Evolutionary conservation across 1,140 invertebrate genomes (phyloP).

Genomic region (Musca domestica): DNA sequence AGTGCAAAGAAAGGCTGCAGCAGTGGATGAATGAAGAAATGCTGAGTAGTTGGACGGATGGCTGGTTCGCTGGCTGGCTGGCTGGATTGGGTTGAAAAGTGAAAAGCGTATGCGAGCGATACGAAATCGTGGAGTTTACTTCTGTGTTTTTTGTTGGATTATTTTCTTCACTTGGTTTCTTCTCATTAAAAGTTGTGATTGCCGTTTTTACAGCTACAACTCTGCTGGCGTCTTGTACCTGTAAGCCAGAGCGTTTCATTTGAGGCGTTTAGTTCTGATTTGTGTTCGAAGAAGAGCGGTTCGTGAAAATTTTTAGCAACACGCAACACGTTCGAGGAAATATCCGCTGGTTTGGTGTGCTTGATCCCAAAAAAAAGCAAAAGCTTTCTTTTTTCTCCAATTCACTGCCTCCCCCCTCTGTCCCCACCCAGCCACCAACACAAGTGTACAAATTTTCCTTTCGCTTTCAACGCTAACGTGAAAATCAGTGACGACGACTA

Average conservation of each 20-base stretch:
- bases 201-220: not conserved
- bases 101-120: constrained; percentile 7
- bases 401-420: not conserved
- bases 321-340: not conserved
- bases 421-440: not conserved
- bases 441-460: constrained; percentile 1
- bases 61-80: not conserved
- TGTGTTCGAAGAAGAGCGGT: constrained; percentile 6
- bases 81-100: constrained; percentile 8
- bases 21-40: not conserved
- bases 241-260: not conserved
- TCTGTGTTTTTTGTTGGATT: not conserved
- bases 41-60: not conserved
- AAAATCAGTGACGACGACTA: not conserved
- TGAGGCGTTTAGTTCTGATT: constrained; percentile 16
- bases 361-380: not conserved
- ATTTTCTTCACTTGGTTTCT: constrained; percentile 16
- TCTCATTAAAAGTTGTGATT: constrained; percentile 9
- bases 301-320: constrained; percentile 11
- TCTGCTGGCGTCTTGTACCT: not conserved
- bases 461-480: not conserved
- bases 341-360: not conserved
- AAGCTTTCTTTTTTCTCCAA: constrained; percentile 12
- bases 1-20: not conserved
- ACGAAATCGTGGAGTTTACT: not conserved